These are phyloP conservation scores for Rutpela maculata DNA, from an alignment of 2,888 invertebrate genomes.

Conservation along the genomic window DNA sequence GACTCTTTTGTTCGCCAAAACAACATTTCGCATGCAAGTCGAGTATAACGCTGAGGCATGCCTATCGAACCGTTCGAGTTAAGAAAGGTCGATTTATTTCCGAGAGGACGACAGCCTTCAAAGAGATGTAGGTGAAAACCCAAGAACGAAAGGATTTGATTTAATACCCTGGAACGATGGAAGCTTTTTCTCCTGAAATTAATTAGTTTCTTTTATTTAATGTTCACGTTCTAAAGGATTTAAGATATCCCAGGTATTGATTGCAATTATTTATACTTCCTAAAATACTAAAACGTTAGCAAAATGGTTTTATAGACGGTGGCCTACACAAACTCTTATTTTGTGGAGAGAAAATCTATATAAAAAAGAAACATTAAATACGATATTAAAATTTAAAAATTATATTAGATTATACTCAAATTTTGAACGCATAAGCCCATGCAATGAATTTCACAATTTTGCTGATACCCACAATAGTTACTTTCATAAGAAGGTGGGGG, in stretches of 20 bases:
- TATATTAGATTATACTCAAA: too few relatives aligned
- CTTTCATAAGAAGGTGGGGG: too few relatives aligned
- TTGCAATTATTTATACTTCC: constrained; percentile 22
- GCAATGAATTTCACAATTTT: too few relatives aligned
- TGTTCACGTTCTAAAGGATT: constrained; percentile 9
- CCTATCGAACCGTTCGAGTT: constrained; percentile 54
- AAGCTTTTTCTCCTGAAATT: constrained; percentile 54
- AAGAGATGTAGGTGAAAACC: constrained; percentile 61
- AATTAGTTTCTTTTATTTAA: constrained; percentile 60
- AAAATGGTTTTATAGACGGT: not conserved
- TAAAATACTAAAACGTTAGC: not conserved
- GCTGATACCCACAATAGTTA: too few relatives aligned
- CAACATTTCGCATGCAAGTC: constrained; percentile 58
- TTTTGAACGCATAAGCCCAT: too few relatives aligned
- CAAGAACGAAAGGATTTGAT: constrained; percentile 60
- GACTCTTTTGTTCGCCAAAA: constrained; percentile 43
- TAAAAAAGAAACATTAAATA: too few relatives aligned
- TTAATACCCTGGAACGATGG: constrained; percentile 52
- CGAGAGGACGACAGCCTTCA: constrained; percentile 58
- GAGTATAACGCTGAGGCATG: constrained; percentile 35
- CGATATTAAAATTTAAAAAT: too few relatives aligned
- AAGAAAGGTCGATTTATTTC: constrained; percentile 61
- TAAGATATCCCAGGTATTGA: constrained; percentile 32
- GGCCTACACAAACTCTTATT: not conserved
- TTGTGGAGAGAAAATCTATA: not conserved